phyloP scores from a whole-genome alignment of 1,140 invertebrate genomes.

The Xylocopa sonorina region DNA sequence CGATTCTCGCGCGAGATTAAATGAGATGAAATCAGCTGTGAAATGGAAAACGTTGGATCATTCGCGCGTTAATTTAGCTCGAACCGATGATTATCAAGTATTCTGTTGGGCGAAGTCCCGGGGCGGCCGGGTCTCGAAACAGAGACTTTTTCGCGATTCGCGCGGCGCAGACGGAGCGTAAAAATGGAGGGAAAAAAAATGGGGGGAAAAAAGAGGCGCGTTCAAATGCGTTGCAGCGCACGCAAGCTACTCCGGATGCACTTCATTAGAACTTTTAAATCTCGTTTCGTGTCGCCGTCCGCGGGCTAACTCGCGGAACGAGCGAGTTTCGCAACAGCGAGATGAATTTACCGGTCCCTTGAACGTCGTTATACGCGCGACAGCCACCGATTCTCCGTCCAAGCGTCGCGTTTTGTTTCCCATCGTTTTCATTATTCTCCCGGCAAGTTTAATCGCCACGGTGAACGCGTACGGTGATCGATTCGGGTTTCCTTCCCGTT shows the following conservation, averaged over 20 bases:
- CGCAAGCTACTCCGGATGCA: slow-evolving; percentile 37
- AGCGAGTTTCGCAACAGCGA: slow-evolving; percentile 46
- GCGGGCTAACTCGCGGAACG: slow-evolving; percentile 47
- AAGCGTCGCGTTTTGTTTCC: slow-evolving; percentile 28
- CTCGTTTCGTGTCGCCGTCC: slow-evolving; percentile 51
- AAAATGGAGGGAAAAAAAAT: neutral
- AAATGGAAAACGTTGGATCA: neutral
- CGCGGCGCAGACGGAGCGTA: neutral
- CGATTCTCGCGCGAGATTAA: too few species aligned
- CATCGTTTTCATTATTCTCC: too few species aligned
- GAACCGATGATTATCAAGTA: neutral
- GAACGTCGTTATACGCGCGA: slow-evolving; percentile 59
- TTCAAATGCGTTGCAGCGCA: slow-evolving; percentile 32
- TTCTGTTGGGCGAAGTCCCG: neutral
- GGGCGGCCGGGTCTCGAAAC: neutral
- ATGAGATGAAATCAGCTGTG: too few species aligned
- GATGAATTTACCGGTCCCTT: slow-evolving; percentile 63
- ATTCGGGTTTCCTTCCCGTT: too few species aligned
- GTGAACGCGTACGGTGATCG: neutral
- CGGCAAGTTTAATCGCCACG: slow-evolving; percentile 7
- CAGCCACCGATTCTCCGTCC: slow-evolving; percentile 10
- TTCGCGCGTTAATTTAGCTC: neutral
- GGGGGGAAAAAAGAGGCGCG: slow-evolving; percentile 17
- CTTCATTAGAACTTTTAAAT: slow-evolving; percentile 68
- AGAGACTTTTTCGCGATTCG: slow-evolving; percentile 11